Evolutionary conservation across 2,113 vertebrate species (phyloP), one percentile per base, ranked within the genome.

Genomic region (Sylvilagus bachmani): DNA sequence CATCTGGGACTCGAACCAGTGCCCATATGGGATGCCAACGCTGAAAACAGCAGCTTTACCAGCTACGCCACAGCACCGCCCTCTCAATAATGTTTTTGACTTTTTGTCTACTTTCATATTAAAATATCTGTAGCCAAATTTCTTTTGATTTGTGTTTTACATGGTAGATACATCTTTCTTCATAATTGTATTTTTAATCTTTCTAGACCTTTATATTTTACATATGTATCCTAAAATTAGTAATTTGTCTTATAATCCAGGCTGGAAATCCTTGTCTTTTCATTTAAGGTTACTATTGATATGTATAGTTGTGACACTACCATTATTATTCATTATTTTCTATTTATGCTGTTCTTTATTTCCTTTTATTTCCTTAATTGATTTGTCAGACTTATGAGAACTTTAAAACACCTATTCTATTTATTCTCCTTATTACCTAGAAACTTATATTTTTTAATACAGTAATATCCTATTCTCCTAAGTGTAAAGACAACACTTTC

Each of bases 21-120:
- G 44, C 44, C 44, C 44, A 44, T 44, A 44, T 44, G 44, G 44
- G 44, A 44, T 44, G 44, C 44, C 44, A 44, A 44, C 44, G 7
- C 44, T 44, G 44, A 44, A 44, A 7, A 7, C 44, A 7, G 44
- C 44, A 44, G 44, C 44, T 44, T 44, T 44, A 44, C 44, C 44
- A 6, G 44, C 44, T 44, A 44, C 44, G 7, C 44, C 44, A 44
- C 44, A 44, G 44, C 6, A 44, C 44, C 44, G 7, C 44, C 44
- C 44, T 44, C 44, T 44, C 44, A 89, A 38, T 66, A 55, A 66
- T 75, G 51, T 21, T 44, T 88, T 85, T 74, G 51, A 85, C 61
- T 74, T 31, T 93, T 61, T 53, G 24, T 78, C 27, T 90, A 58
- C 53, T 88, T 94, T 85, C 22, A 69, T 82, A 74, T 84, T 90